Base-by-base conservation (phyloP, 2,113 vertebrate genomes). In the Reinhardtius hippoglossoides region DNA sequence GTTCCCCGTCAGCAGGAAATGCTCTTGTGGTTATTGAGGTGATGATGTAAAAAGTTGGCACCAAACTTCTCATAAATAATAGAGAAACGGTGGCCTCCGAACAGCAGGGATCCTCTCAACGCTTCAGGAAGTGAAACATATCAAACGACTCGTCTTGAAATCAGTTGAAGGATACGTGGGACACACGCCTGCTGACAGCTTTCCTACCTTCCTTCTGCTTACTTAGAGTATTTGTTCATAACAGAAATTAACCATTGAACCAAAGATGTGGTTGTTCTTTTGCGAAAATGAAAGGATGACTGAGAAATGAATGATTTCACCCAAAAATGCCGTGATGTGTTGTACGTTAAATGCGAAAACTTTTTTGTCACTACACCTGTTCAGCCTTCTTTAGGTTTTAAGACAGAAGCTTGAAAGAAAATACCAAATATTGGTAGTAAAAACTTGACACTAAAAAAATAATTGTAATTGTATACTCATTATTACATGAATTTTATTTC, bases 191-290 rank as follows among this genome's bases (percentile, higher is more conserved):
- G 46, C 37, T 24, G 54, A 61, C 57, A 5, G 54, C 63, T 56
- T 23, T 18, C 46, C 26, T 65, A 6, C 20, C 37, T 81, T 23
- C 67, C n/a, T 63, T 80, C 75, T 64, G 61, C 50, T 35, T 18
- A 27, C 52, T 3, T 57, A 3, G 31, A 48, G 68, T 67, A 54
- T 64, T 67, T 80, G 26, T 63, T 27, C 59, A 35, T 71, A 31
- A 23, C 21, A n/a, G 26, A 72, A 71, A 70, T 60, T 61, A 27
- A 73, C 60, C 42, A 4, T 59, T 20, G 21, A 90, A 89, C 84
- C 87, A 91, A 84, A 90, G 85, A 83, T 66, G 26, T 67, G 40
- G 40, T 50, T 69, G 20, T 69, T 76, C 27, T 77, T 74, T 42
- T 1, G 9, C 7, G 55, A 62, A 58, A 65, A 50, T 4, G 16